Conservation (phyloP, 2,113 vertebrate species). For the Willisornis vidua region DNA sequence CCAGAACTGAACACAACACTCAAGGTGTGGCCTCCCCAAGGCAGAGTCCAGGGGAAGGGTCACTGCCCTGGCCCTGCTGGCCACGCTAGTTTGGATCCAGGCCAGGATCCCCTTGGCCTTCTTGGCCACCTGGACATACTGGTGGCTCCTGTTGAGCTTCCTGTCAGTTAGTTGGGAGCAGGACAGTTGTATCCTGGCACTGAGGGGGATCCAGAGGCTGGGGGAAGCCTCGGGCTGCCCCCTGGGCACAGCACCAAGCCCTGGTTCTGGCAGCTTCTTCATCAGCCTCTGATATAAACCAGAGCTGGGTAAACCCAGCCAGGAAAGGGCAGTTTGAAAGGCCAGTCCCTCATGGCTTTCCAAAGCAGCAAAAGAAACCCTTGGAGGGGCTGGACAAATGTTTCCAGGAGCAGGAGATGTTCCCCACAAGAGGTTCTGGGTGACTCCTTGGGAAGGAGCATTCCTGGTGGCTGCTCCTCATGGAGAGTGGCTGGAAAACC, state of each 20-base stretch:
- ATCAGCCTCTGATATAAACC: neutral
- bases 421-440: neutral
- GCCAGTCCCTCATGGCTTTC: neutral
- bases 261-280: neutral
- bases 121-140: too few species aligned
- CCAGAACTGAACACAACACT: too few species aligned
- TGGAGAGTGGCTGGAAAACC: neutral
- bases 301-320: neutral
- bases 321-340: neutral
- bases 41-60: too few species aligned
- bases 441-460: neutral
- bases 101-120: too few species aligned
- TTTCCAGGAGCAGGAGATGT: neutral
- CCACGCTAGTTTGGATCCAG: too few species aligned
- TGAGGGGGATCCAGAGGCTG: neutral
- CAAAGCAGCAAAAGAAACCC: neutral
- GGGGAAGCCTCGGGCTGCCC: neutral
- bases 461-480: neutral
- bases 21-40: too few species aligned
- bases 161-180: neutral
- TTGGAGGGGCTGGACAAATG: neutral
- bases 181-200: neutral
- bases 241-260: neutral
- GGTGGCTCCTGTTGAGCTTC: too few species aligned
- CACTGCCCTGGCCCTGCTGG: too few species aligned